phyloP scores from a whole-genome alignment of 2,113 vertebrate genomes.

The Orycteropus afer region DNA sequence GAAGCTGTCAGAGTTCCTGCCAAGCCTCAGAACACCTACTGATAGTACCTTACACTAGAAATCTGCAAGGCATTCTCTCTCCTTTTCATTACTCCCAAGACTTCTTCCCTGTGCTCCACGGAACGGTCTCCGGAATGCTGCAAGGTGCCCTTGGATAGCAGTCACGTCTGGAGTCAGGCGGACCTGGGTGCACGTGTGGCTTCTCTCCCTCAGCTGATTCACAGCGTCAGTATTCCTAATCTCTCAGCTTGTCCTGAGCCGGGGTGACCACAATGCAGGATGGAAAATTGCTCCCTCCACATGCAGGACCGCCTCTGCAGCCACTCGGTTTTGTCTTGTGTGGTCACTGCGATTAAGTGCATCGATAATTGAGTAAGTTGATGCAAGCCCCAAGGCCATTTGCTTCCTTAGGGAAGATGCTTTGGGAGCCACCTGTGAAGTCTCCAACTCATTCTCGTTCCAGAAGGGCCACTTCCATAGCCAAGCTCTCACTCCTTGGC shows the following conservation, averaged over 20 bases:
- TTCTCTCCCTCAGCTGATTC: too few relatives aligned
- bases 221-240: too few relatives aligned
- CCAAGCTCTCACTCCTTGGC: too few relatives aligned
- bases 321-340: rapidly evolving
- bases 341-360: not conserved
- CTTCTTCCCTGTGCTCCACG: constrained; percentile 45
- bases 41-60: constrained; percentile 52
- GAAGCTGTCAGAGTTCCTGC: not conserved
- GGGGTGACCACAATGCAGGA: not conserved
- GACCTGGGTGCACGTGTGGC: not conserved
- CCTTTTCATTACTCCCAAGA: constrained; percentile 71
- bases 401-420: not conserved
- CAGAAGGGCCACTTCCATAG: too few relatives aligned
- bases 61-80: constrained; percentile 61
- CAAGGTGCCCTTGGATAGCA: constrained; percentile 60
- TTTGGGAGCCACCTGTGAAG: not conserved
- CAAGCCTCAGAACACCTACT: constrained; percentile 61
- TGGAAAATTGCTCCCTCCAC: rapidly evolving
- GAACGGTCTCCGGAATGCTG: constrained; percentile 28
- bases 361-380: not conserved
- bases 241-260: rapidly evolving
- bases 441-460: rapidly evolving
- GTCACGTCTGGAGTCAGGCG: not conserved
- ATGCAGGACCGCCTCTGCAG: rapidly evolving
- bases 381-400: not conserved